Evolutionary conservation across 2,888 invertebrate species (phyloP).

Genomic region (Chalcosyrphus nemorum): DNA sequence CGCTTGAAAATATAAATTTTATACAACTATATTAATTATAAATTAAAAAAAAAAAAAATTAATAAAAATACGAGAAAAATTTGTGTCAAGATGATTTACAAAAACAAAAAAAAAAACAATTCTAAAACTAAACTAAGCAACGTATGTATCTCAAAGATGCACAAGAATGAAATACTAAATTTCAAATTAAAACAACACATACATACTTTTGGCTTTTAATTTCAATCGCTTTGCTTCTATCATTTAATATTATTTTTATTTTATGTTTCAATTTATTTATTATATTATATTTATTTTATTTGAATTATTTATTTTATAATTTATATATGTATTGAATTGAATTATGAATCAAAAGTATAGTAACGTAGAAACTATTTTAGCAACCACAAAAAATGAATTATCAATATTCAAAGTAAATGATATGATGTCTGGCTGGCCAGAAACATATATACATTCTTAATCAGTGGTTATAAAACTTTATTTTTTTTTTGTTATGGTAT

Average conservation of each 20-base stretch:
- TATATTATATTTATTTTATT: neutral
- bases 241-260: neutral
- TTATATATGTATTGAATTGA: neutral
- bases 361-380: too few relatives aligned
- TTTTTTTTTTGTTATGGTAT: too few relatives aligned
- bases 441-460: too few relatives aligned
- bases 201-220: neutral
- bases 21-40: constrained; percentile 12
- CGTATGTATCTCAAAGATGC: constrained; percentile 38
- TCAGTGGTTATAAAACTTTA: too few relatives aligned
- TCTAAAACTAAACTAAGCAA: neutral
- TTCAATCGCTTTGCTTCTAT: neutral
- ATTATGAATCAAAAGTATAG: neutral
- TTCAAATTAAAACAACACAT: neutral
- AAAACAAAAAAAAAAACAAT: neutral
- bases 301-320: neutral
- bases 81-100: neutral
- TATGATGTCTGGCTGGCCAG: too few relatives aligned
- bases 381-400: too few relatives aligned
- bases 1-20: constrained; percentile 27
- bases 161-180: constrained; percentile 22
- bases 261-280: neutral
- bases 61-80: neutral
- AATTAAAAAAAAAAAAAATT: neutral
- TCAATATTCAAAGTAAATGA: too few relatives aligned